These are phyloP conservation scores for Caiman crocodilus DNA, from an alignment of 2,797 vertebrate species.

Conservation along the genomic window DNA sequence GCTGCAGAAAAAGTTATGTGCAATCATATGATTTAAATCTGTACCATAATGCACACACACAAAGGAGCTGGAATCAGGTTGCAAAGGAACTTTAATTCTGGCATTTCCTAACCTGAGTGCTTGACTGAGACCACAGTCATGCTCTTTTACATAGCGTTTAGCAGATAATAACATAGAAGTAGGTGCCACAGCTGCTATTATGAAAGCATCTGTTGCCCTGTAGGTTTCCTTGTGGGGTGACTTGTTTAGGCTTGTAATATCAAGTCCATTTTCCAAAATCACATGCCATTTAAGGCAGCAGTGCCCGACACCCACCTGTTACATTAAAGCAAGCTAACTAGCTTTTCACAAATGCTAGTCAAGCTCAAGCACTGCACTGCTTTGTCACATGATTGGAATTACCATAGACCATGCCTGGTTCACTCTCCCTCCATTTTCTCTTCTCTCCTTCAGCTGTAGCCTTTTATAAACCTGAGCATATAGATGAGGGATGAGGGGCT, in stretches of 20 bases:
- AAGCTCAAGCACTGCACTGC: neutral
- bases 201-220: neutral
- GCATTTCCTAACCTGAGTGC: slow-evolving; percentile 64
- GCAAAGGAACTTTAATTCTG: neutral
- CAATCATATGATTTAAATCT: too few relatives aligned
- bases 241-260: slow-evolving; percentile 45
- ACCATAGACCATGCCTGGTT: neutral
- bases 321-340: slow-evolving; percentile 57
- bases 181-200: neutral
- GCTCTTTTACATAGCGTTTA: neutral
- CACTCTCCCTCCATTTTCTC: neutral
- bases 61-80: neutral
- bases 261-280: slow-evolving; percentile 32
- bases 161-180: slow-evolving; percentile 9
- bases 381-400: neutral
- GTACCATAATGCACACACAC: too few relatives aligned
- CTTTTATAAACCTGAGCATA: neutral
- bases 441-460: neutral
- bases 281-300: neutral
- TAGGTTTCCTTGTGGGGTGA: neutral
- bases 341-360: slow-evolving; percentile 12
- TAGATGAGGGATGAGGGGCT: neutral
- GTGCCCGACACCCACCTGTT: slow-evolving; percentile 42
- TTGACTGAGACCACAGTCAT: neutral
- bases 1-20: too few relatives aligned